Evolutionary conservation across 2,797 vertebrate species (phyloP).

Genomic region (Philypnodon macrostomus): DNA sequence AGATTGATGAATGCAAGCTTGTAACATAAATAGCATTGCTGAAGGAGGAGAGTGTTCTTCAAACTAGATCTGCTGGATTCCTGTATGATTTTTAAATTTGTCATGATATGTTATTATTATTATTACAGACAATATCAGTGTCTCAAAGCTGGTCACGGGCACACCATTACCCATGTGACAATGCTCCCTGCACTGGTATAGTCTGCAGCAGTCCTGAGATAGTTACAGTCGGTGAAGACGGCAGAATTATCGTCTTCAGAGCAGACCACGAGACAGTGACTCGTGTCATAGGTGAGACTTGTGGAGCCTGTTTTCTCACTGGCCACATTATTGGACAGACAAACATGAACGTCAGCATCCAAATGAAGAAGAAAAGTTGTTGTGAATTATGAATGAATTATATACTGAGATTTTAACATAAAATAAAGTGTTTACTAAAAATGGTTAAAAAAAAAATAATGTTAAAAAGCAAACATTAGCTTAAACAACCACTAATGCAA

Average conservation of each 20-base stretch:
- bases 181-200: constrained; percentile 87
- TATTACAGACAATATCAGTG: constrained; percentile 80
- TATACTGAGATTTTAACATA: no score
- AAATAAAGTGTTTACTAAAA: no score
- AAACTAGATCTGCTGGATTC: neutral
- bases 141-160: constrained; percentile 83
- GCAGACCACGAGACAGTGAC: constrained; percentile 83
- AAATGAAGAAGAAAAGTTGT: no score
- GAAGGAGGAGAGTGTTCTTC: neutral
- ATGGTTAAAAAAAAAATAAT: no score
- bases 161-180: constrained; percentile 81
- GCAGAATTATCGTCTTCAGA: constrained; percentile 88
- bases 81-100: constrained; percentile 5
- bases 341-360: no score
- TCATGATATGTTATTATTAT: neutral
- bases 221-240: constrained; percentile 93
- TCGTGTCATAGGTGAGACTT: constrained; percentile 84
- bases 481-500: no score
- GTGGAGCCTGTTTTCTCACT: neutral
- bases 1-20: no score
- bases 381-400: no score
- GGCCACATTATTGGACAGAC: no score
- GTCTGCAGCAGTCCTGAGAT: constrained; percentile 91
- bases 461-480: no score
- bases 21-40: no score